Conservation (phyloP, 2,888 invertebrate species). For the Artemia sp. region DNA sequence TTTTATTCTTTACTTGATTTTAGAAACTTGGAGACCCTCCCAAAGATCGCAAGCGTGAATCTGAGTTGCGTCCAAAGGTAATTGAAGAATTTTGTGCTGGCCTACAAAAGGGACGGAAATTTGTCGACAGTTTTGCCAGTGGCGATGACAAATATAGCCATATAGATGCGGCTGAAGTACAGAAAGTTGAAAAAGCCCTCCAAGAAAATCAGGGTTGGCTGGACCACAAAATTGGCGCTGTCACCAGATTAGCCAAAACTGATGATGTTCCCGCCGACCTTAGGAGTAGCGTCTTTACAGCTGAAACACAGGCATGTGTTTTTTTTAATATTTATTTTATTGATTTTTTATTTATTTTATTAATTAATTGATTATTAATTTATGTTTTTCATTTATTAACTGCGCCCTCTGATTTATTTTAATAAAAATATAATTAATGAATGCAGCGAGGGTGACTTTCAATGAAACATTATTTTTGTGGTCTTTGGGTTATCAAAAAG, state of each 20-base stretch:
- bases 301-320: background rate
- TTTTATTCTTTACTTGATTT: background rate
- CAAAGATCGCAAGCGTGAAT: background rate
- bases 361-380: too few species aligned
- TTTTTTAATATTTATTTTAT: too few species aligned
- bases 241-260: background rate
- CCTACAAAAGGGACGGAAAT: background rate
- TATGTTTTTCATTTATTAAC: too few species aligned
- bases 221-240: background rate
- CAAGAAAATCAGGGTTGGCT: background rate
- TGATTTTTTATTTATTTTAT: too few species aligned
- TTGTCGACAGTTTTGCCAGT: background rate
- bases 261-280: background rate
- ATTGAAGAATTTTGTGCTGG: slow-evolving; percentile 1
- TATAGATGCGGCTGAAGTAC: background rate
- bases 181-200: slow-evolving; percentile 10
- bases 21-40: background rate
- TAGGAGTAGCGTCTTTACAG: background rate
- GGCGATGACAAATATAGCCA: slow-evolving; percentile 4
- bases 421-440: too few species aligned
- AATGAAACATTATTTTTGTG: too few species aligned
- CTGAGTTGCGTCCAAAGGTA: background rate
- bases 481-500: too few species aligned
- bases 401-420: too few species aligned
- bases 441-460: too few species aligned